phyloP scores from a whole-genome alignment of 2,888 invertebrate genomes.

The Acrocyrtus sp. region DNA sequence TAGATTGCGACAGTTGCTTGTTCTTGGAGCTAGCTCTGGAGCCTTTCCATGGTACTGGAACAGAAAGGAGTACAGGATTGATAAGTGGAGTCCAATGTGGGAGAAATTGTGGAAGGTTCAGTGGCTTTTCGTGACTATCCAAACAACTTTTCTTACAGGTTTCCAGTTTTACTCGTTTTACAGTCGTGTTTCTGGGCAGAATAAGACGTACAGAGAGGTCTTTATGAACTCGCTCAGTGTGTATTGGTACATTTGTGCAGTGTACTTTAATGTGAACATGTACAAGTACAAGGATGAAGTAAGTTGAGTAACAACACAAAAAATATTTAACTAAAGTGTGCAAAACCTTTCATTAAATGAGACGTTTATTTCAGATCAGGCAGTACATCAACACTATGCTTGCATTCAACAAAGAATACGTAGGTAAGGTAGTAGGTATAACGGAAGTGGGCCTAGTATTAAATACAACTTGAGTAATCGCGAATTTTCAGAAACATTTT shows the following conservation, averaged over 20 bases:
- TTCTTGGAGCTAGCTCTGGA: slow-evolving; percentile 17
- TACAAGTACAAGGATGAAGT: slow-evolving; percentile 26
- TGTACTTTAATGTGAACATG: slow-evolving; percentile 31
- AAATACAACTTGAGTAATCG: not conserved
- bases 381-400: slow-evolving; percentile 47
- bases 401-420: slow-evolving; percentile 20
- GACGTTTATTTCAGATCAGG: slow-evolving; percentile 17
- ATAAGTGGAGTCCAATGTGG: slow-evolving; percentile 11
- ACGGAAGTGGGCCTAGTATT: too few relatives aligned
- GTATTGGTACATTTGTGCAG: slow-evolving; percentile 36
- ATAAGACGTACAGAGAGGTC: slow-evolving; percentile 22
- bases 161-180: slow-evolving; percentile 41
- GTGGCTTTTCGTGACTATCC: slow-evolving; percentile 26
- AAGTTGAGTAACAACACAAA: not conserved
- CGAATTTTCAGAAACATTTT: not conserved
- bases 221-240: slow-evolving; percentile 36
- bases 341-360: not conserved
- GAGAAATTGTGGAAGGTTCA: slow-evolving; percentile 15
- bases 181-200: not conserved
- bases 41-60: slow-evolving; percentile 49
- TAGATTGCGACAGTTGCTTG: slow-evolving; percentile 18
- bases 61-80: slow-evolving; percentile 16
- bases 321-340: too few relatives aligned
- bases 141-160: slow-evolving; percentile 18
- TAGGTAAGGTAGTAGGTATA: slow-evolving; percentile 17